These are phyloP conservation scores for Sorex fumeus DNA, from an alignment of 2,113 vertebrate species.

Conservation along the genomic window DNA sequence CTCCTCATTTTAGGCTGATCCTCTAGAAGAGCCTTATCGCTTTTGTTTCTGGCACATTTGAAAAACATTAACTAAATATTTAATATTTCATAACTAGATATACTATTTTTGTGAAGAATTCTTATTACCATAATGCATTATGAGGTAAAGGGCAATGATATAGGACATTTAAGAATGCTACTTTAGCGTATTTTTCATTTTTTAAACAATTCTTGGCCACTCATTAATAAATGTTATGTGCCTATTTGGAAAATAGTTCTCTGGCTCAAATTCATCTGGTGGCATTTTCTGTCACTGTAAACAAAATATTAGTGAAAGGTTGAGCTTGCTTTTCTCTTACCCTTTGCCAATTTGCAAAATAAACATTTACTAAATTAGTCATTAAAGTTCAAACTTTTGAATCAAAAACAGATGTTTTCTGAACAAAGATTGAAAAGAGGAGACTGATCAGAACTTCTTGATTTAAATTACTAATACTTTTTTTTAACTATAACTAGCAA, in stretches of 20 bases:
- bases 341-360: constrained; percentile 63
- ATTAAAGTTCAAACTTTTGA: constrained; percentile 74
- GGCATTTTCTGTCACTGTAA: constrained; percentile 79
- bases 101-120: constrained; percentile 50
- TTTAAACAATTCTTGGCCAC: constrained; percentile 50
- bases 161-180: constrained; percentile 45
- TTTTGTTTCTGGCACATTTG: constrained; percentile 10
- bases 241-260: constrained; percentile 48
- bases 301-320: constrained; percentile 80
- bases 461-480: constrained; percentile 31
- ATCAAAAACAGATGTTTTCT: constrained; percentile 76
- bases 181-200: constrained; percentile 59
- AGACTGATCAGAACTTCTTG: constrained; percentile 68
- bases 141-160: constrained; percentile 29
- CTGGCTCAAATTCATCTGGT: constrained; percentile 59
- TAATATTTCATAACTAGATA: background rate
- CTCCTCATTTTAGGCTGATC: background rate
- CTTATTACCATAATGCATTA: background rate
- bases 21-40: background rate
- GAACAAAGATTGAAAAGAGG: constrained; percentile 68
- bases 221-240: constrained; percentile 51
- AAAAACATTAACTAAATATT: background rate
- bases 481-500: background rate
- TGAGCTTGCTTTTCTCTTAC: constrained; percentile 56
- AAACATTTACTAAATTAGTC: constrained; percentile 68